Conservation (phyloP, 2,113 vertebrate genomes). For the Greenwoodochromis staneri region DNA sequence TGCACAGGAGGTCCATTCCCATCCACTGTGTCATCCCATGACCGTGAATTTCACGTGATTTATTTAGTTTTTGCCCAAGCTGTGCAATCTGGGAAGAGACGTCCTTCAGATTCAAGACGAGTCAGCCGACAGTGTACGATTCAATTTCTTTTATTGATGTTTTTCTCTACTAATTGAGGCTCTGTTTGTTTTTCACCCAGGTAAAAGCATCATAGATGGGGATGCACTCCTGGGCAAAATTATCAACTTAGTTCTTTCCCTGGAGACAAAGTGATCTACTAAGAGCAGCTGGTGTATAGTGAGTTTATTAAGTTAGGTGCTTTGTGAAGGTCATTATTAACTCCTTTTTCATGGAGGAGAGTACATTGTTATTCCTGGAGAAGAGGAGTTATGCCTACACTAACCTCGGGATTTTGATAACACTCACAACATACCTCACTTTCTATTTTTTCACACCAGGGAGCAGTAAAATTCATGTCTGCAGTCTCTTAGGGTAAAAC, state of each 20-base stretch:
- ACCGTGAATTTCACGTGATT: not conserved
- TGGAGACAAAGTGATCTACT: not conserved
- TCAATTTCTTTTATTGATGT: not conserved
- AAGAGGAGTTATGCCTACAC: not conserved
- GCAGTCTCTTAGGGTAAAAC: not conserved
- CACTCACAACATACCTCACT: not conserved
- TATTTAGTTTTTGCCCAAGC: not conserved
- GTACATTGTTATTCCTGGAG: not conserved
- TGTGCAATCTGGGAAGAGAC: not conserved
- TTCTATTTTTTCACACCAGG: not conserved
- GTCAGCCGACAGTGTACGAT: not conserved
- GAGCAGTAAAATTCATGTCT: not conserved
- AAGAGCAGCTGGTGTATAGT: not conserved
- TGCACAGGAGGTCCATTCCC: conserved; percentile 1
- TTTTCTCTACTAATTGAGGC: not conserved
- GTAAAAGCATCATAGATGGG: not conserved
- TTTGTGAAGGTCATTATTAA: not conserved
- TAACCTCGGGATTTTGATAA: not conserved
- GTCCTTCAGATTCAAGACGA: not conserved
- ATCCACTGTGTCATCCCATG: not conserved
- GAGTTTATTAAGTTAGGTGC: not conserved
- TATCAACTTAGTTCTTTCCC: not conserved
- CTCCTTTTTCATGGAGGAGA: not conserved
- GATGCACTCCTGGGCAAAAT: not conserved
- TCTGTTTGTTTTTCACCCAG: not conserved